Evolutionary conservation across 2,113 vertebrate species (phyloP).

Genomic region (Rafetus swinhoei): DNA sequence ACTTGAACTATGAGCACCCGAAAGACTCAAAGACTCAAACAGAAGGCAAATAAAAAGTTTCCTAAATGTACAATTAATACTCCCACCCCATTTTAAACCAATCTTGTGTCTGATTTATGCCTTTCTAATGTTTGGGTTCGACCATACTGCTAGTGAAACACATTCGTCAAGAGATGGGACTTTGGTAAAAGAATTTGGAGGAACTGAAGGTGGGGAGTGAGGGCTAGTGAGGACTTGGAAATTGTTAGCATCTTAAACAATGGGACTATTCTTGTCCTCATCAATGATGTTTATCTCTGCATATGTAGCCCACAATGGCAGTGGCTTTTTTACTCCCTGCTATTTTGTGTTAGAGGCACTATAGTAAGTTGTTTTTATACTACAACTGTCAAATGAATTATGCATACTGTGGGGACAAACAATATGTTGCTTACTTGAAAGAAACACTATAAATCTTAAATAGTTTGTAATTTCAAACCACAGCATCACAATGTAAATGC

Average conservation of each 20-base stretch:
- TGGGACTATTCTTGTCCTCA: background rate
- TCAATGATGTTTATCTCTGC: background rate
- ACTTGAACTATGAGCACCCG: background rate
- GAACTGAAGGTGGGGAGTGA: background rate
- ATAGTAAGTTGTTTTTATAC: conserved; percentile 19
- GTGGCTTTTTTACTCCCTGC: background rate
- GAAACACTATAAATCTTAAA: conserved; percentile 2
- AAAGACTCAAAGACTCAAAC: background rate
- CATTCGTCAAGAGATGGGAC: too few species aligned
- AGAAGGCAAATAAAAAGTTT: background rate
- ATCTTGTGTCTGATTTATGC: background rate
- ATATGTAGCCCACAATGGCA: background rate
- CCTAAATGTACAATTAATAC: background rate
- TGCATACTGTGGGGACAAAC: conserved; percentile 8
- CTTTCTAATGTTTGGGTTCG: background rate
- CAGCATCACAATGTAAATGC: background rate
- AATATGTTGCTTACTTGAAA: background rate
- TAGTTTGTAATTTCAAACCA: background rate
- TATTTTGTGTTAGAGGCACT: background rate
- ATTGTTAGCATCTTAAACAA: background rate
- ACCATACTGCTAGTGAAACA: background rate
- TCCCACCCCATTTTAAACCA: too few species aligned
- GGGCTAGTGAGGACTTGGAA: background rate
- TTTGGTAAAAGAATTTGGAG: background rate
- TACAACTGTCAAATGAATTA: conserved; percentile 33